These are phyloP conservation scores for Leptarthrus brevirostris DNA, from an alignment of 2,888 invertebrate species.

Conservation along the genomic window DNA sequence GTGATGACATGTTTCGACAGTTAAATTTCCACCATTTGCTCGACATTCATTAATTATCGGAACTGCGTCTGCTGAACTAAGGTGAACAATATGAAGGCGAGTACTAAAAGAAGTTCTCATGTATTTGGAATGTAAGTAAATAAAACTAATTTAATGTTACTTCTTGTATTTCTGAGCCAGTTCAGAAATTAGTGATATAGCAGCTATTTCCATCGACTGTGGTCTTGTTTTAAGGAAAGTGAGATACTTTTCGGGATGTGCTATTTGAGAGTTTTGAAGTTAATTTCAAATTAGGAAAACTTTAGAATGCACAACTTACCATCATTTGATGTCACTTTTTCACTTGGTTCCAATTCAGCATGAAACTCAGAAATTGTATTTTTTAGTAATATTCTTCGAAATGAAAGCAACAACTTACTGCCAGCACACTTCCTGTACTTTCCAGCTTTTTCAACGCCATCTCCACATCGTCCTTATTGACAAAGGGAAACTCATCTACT, in stretches of 20 bases:
- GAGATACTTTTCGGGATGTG: constrained; percentile 71
- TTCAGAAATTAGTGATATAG: constrained; percentile 70
- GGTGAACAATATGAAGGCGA: constrained; percentile 74
- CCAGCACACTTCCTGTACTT: constrained; percentile 71
- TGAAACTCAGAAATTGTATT: constrained; percentile 72
- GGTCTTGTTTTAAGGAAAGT: constrained; percentile 74
- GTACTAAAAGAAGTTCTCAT: constrained; percentile 65
- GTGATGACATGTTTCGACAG: constrained; percentile 77
- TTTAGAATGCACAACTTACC: not conserved
- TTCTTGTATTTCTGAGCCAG: constrained; percentile 70
- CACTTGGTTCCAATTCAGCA: constrained; percentile 72
- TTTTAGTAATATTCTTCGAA: not conserved
- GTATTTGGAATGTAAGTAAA: no score
- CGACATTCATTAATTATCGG: constrained; percentile 68
- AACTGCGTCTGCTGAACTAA: constrained; percentile 72
- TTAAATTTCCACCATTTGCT: constrained; percentile 69
- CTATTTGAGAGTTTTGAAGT: constrained; percentile 51
- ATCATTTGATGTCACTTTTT: no score
- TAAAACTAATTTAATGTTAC: no score
- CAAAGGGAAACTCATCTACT: constrained; percentile 75
- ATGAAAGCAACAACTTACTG: constrained; percentile 67
- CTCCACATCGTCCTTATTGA: constrained; percentile 69
- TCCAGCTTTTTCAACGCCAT: constrained; percentile 70
- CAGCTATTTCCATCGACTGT: constrained; percentile 72
- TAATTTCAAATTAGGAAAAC: not conserved